Base-by-base conservation (phyloP, 2,797 vertebrate genomes). In the Lophotriccus pileatus region DNA sequence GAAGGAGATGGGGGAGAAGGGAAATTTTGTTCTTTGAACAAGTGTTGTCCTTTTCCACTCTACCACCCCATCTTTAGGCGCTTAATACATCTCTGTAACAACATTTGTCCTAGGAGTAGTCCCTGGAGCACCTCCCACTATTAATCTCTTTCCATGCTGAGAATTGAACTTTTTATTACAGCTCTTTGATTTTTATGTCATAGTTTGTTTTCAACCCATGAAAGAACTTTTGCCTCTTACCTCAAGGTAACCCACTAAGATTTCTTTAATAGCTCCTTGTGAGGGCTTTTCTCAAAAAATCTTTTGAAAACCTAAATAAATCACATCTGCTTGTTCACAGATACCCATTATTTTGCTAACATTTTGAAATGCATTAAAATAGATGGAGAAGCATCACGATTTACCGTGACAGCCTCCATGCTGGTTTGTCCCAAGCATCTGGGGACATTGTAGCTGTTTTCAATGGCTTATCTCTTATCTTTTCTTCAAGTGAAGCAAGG, bases 291-390 rank as follows among this genome's bases (percentile, higher is more conserved):
- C 76, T 95, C 60, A 63, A 86, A 97, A 87, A 82, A 34, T 43
- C 92, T 93, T 93, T 94, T 92, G 92, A 96, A 95, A 87, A 83
- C 37, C 84, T 92, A 89, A 97, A 97, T 91, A 95, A 94, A 94
- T 89, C 41, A 2, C 64, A 60, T 76, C 72, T 75, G 36, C 75
- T 72, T 60, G 50, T 91, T 88, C 92, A 77, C 60, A 75, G 70
- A 25, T 47, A 68, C 25, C 66, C 68, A 59, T 79, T 93, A 62
- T 86, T 91, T 89, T 90, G 53, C 67, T 81, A 93, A 84, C 91
- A 83, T 87, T 95, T 85, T 95, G 64, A 95, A 95, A 88, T 27
- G n/a, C 12, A 60, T 78, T 94, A 63, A 93, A 93, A 94, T 67
- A 76, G 83, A 39, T 55, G 1, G 73, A 84, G 85, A 93, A 79